phyloP scores from a whole-genome alignment of 1,140 invertebrate genomes.

The Trialeurodes vaporariorum region DNA sequence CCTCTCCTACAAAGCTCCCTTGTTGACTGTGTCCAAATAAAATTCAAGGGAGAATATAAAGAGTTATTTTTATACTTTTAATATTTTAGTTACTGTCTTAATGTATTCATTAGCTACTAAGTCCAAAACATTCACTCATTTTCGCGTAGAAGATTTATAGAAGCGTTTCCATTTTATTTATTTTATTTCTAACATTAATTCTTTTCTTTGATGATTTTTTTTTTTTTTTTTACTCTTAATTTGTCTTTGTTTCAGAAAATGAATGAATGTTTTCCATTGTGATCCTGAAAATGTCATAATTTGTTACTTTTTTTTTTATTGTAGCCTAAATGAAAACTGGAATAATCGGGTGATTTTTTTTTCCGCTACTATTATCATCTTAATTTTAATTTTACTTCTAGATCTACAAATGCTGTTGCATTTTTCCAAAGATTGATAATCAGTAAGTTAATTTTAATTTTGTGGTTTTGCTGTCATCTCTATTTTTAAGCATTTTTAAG shows the following conservation, averaged over 20 bases:
- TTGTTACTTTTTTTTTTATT: neutral
- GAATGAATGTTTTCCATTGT: neutral
- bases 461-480: no score
- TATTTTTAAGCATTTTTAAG: no score
- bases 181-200: neutral
- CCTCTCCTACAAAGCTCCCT: neutral
- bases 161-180: neutral
- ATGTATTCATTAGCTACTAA: neutral
- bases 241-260: no score
- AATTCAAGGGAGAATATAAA: neutral
- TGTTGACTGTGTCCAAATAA: neutral
- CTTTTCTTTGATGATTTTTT: no score
- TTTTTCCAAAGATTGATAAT: neutral
- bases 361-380: no score
- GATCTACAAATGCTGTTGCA: no score
- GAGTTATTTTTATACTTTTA: neutral
- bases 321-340: neutral
- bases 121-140: neutral
- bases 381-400: no score
- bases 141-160: neutral
- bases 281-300: neutral
- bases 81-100: neutral
- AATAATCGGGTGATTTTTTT: neutral
- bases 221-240: no score
- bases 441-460: no score